phyloP scores from a whole-genome alignment of 2,888 invertebrate genomes.

The Rhyacophila evoluta region DNA sequence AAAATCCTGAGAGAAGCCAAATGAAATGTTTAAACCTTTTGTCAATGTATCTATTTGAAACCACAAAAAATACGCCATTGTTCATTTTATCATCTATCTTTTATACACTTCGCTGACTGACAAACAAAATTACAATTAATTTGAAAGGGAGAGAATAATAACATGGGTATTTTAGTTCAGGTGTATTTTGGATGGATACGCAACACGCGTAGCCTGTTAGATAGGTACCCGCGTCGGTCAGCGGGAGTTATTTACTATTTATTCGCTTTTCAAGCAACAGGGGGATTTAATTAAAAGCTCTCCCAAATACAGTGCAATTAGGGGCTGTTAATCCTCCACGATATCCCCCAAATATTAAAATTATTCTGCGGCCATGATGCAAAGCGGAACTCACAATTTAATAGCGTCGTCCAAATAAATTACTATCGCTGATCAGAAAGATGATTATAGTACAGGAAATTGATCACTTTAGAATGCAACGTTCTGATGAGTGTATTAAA shows the following conservation, averaged over 20 bases:
- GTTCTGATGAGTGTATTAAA: too few relatives aligned
- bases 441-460: too few relatives aligned
- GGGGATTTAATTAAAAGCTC: slow-evolving; percentile 22
- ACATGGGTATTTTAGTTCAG: neutral
- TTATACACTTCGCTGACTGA: neutral
- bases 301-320: neutral
- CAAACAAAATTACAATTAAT: slow-evolving; percentile 6
- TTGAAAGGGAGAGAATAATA: neutral
- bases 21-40: too few relatives aligned
- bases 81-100: neutral
- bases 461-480: too few relatives aligned
- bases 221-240: neutral
- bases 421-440: too few relatives aligned
- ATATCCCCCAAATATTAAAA: too few relatives aligned
- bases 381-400: too few relatives aligned
- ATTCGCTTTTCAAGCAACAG: neutral
- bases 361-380: too few relatives aligned
- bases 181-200: neutral
- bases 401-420: too few relatives aligned
- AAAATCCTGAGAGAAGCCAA: too few relatives aligned
- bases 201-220: neutral
- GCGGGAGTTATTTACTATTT: slow-evolving; percentile 19
- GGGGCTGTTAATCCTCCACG: neutral
- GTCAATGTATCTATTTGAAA: too few relatives aligned
- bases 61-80: neutral